Base-by-base conservation (phyloP, 2,888 invertebrate species). In the Pyrochroa serraticornis region DNA sequence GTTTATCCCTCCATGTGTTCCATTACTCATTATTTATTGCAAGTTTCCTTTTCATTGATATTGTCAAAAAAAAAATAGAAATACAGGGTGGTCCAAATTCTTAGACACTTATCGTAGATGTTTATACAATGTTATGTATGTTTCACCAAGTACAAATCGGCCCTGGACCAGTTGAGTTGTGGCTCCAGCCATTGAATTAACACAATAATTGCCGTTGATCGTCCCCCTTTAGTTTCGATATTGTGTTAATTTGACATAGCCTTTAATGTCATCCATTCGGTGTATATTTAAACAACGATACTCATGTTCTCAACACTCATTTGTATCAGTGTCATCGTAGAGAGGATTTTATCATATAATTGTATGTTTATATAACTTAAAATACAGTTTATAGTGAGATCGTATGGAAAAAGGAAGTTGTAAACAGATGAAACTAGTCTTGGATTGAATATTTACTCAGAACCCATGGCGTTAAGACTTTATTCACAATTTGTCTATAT, bases 1-100 rank as follows among this genome's bases (percentile, higher is more conserved):
- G 60, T 65, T 67, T 62, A 65, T 69, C 69, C 67, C 68, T 70
- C 68, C 69, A 70, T 66, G 57, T 62, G 53, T 62, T 64, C 56
- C 61, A 65, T 65, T 53, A 55, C 45, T 62, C 35, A 46, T 58
- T 58, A 56, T 54, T 49, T 45, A 38, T 53, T 45, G 9, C 54
- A 44, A 39, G 13, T 13, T 30, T 38, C 32, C n/a, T 55, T 38
- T 12, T 54, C 42, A 54, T 55, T 46, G 22, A 34, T 32, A 22
- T 47, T 35, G 41, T 47, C 39, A 36, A 32, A 36, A 47, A n/a
- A 51, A 52, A 49, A 49, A 47, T 49, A 59, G 53, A 60, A 49
- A 52, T 55, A 64, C 62, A 62, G 62, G 64, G 64, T 62, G 62
- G 63, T 61, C 58, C 63, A 52, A 60, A 57, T 39, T 47, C 41